A percentile compares a stretch with the other conserved stretches of the same genome.
Evolutionary conservation across 1,140 invertebrate genomes (phyloP).

Genomic region (Neotoxoptera formosana): DNA sequence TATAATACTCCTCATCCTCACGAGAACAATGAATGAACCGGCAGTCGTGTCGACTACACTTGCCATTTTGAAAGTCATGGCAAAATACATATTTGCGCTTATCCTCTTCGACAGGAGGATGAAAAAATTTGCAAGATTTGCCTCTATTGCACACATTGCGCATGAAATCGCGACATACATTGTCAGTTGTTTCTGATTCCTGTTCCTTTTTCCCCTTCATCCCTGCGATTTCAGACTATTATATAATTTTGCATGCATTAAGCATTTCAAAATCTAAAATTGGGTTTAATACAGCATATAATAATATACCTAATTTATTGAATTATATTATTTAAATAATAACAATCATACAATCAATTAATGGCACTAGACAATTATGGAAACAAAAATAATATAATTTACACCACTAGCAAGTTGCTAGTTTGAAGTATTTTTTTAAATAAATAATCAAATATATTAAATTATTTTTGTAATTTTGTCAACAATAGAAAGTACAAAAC

Average conservation of each 20-base stretch:
- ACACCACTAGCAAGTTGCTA: too few relatives aligned
- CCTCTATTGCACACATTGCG: slow-evolving; percentile 77
- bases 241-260: slow-evolving; percentile 17
- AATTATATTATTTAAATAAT: slow-evolving; percentile 20
- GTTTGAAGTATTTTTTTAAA: neutral
- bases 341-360: neutral
- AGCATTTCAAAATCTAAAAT: slow-evolving; percentile 34
- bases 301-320: neutral
- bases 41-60: slow-evolving; percentile 64
- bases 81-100: slow-evolving; percentile 71
- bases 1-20: slow-evolving; percentile 80
- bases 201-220: slow-evolving; percentile 53
- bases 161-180: slow-evolving; percentile 70
- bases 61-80: slow-evolving; percentile 83
- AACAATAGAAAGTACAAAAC: neutral
- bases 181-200: slow-evolving; percentile 52
- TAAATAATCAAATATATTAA: neutral
- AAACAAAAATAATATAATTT: neutral
- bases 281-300: neutral
- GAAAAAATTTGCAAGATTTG: slow-evolving; percentile 74
- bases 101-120: slow-evolving; percentile 56
- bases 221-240: slow-evolving; percentile 51
- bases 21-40: slow-evolving; percentile 81
- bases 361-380: neutral
- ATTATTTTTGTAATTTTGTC: neutral